Evolutionary conservation across 2,797 vertebrate genomes (phyloP).

Genomic region (Acrocephalus scirpaceus): DNA sequence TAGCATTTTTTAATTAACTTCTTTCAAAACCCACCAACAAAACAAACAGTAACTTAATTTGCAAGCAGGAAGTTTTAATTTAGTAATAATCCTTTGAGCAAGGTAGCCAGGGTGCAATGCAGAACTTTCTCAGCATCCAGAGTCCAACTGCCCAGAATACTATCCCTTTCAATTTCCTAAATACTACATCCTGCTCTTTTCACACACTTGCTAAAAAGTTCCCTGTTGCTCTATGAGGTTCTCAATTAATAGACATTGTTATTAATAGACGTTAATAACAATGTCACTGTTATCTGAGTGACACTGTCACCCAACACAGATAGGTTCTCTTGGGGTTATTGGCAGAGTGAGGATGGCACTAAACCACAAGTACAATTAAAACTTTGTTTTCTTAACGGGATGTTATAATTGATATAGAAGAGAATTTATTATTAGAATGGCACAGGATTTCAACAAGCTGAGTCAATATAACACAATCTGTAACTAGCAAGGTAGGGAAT

Average conservation of each 20-base stretch:
- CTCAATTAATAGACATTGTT: background rate
- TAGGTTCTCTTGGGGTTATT: background rate
- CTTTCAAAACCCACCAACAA: background rate
- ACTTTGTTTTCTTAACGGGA: background rate
- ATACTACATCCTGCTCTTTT: background rate
- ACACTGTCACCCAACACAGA: background rate
- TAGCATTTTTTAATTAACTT: background rate
- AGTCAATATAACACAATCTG: background rate
- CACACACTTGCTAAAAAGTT: background rate
- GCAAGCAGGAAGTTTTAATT: background rate
- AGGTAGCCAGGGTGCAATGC: background rate
- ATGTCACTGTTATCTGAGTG: background rate
- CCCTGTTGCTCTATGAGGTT: background rate
- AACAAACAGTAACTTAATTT: background rate
- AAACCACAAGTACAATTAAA: background rate
- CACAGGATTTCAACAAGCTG: background rate
- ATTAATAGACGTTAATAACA: too few relatives aligned
- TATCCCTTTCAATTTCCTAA: background rate
- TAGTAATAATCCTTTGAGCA: background rate
- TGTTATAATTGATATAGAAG: background rate
- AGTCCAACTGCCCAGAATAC: background rate
- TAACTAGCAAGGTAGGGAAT: background rate
- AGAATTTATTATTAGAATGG: background rate
- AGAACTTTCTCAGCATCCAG: background rate
- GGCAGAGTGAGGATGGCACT: background rate